These are phyloP conservation scores for Caranx ignobilis DNA, from an alignment of 2,113 vertebrate species.

Conservation along the genomic window DNA sequence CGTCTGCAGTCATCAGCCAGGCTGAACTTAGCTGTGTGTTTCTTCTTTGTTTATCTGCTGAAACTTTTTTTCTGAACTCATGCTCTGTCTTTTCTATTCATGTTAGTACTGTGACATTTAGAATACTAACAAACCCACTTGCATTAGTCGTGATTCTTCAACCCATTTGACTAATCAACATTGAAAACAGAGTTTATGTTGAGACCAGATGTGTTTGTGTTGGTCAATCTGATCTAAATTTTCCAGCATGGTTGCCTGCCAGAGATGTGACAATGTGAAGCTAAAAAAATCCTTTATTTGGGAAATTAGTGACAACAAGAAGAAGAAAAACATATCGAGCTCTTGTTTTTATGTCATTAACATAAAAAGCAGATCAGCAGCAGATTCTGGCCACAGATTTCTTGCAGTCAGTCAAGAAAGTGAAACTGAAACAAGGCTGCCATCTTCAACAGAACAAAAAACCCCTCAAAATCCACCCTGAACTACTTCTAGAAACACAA, in stretches of 20 bases:
- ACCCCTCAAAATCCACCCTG: no score
- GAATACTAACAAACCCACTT: no score
- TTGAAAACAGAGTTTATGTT: background rate
- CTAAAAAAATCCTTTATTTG: background rate
- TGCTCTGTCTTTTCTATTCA: no score
- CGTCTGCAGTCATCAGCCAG: no score
- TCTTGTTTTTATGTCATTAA: background rate
- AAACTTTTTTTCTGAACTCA: no score
- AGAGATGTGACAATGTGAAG: background rate
- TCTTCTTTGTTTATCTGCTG: background rate
- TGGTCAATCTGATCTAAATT: background rate
- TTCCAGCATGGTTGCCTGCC: background rate
- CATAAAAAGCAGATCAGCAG: background rate
- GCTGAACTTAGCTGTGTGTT: background rate
- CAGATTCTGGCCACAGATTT: no score
- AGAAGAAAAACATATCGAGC: background rate
- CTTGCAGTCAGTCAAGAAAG: no score
- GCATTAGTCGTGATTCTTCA: background rate
- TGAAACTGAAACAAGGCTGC: no score
- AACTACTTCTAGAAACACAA: no score
- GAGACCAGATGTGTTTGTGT: background rate
- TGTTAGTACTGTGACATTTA: background rate
- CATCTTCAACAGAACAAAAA: no score
- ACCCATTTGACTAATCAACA: background rate
- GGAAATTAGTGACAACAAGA: background rate